Percentiles rank a stretch among this genome's conserved stretches.
phyloP scores from a whole-genome alignment of 2,888 invertebrate genomes.

The Bombylius major region DNA sequence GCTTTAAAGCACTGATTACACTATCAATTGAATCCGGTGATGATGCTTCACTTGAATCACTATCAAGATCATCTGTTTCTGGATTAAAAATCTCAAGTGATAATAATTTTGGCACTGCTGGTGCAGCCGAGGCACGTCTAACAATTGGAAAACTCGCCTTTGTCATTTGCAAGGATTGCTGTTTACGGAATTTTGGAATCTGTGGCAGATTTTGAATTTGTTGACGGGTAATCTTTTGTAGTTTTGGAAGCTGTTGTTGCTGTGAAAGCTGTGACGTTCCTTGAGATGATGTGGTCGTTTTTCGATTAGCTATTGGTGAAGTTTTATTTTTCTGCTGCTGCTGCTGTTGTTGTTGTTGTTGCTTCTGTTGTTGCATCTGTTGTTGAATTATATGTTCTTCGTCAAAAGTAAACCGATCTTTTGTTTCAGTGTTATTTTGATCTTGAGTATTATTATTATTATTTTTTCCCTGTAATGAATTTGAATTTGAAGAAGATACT shows the following conservation, averaged over 20 bases:
- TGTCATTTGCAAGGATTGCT: slow-evolving; percentile 30
- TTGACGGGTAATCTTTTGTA: slow-evolving; percentile 46
- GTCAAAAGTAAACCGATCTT: slow-evolving; percentile 25
- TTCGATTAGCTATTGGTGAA: neutral
- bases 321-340: slow-evolving; percentile 33
- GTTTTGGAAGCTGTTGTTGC: slow-evolving; percentile 37
- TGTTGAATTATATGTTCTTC: slow-evolving; percentile 24
- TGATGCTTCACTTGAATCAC: slow-evolving; percentile 71
- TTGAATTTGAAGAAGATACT: neutral
- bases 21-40: slow-evolving; percentile 80
- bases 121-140: slow-evolving; percentile 48
- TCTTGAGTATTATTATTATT: neutral
- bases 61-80: slow-evolving; percentile 80
- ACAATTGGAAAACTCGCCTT: slow-evolving; percentile 53
- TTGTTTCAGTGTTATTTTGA: neutral
- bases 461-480: slow-evolving; percentile 7
- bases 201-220: slow-evolving; percentile 48
- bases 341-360: slow-evolving; percentile 34
- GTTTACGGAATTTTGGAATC: slow-evolving; percentile 44
- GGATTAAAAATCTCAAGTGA: slow-evolving; percentile 79
- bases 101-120: slow-evolving; percentile 59
- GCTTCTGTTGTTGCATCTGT: slow-evolving; percentile 22
- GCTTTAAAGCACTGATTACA: slow-evolving; percentile 54
- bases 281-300: slow-evolving; percentile 12
- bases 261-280: neutral